A percentile compares a stretch with the other conserved stretches of the same genome.
These are phyloP conservation scores for Hirundo rustica DNA, from an alignment of 2,797 vertebrate species.

Conservation along the genomic window DNA sequence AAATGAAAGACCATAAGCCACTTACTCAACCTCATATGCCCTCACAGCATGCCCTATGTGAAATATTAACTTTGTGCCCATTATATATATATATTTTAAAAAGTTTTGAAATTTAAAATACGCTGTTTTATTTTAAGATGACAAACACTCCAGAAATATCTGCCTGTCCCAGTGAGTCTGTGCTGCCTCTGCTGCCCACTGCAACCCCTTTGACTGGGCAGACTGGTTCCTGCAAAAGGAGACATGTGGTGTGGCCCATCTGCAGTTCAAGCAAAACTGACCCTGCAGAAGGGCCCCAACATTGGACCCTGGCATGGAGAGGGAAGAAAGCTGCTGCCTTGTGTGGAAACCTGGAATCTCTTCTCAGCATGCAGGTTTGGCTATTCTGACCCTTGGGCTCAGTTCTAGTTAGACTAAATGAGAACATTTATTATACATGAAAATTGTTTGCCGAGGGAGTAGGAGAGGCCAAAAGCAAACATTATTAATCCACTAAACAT, in stretches of 20 bases:
- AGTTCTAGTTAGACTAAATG: background rate
- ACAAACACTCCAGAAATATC: background rate
- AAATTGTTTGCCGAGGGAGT: conserved; percentile 18
- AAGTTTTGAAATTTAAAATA: background rate
- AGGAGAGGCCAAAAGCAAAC: conserved; percentile 26
- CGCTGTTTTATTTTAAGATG: background rate
- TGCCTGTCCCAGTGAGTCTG: background rate
- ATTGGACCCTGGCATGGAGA: background rate
- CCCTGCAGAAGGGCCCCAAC: background rate
- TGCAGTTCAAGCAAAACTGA: background rate
- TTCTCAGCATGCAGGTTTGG: background rate
- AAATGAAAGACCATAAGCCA: background rate
- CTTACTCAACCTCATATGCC: background rate
- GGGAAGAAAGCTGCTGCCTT: background rate
- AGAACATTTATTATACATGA: background rate
- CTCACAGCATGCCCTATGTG: background rate
- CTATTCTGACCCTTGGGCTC: conserved; percentile 30
- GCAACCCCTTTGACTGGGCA: background rate
- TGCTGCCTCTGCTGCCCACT: background rate
- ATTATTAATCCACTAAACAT: conserved; percentile 30
- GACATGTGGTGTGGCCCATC: accelerated
- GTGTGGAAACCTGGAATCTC: background rate
- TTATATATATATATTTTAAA: background rate
- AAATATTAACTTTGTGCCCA: background rate
- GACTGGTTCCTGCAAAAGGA: background rate